Evolutionary conservation across 2,888 invertebrate genomes (phyloP), one percentile per base, ranked within the genome.

Genomic region (Standfussiana lucernea): DNA sequence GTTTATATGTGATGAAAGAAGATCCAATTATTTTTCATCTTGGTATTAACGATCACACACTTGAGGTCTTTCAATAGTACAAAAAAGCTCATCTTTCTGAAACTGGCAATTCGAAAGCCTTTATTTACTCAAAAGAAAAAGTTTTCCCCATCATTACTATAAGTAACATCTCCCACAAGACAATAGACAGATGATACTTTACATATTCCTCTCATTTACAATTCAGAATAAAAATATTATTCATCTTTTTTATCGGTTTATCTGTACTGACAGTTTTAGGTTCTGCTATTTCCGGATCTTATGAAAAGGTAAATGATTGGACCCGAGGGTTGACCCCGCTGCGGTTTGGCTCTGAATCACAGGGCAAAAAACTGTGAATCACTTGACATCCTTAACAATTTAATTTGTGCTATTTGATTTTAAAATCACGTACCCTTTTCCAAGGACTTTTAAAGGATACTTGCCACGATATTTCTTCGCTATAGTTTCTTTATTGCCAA

Each of bases 171-270:
- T 77, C 69, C 50, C 72, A 66, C 72, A 70, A 82, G 77, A 82
- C 77, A 85, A 85, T 85, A 75, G 69, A 66, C 72, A 64, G 65
- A 77, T 70, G 72, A 70, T 72, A 82, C 77, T 85, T 84, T 77
- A 85, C 85, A 84, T 85, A 82, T 84, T 85, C 70, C 77, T 85
- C 85, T 77, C 82, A 84, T 84, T 85, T 85, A 77, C 74, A 72
- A 82, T 82, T 84, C 83, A 67, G 50, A 75, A 70, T 62, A 72
- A 72, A 74, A 71, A 82, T 77, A 77, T 82, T 82, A 77, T 85
- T 77, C 77, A 84, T 85, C 42, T 75, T 86, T 80, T 71, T 77
- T 81, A 79, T 86, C 74, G 66, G 79, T 80, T 85, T 79, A 82
- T 81, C 80, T 75, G 71, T 85, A 75, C 83, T 78, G 76, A 80